Evolutionary conservation across 2,797 vertebrate species (phyloP), one percentile per base, ranked within the genome.

Genomic region (Trachops cirrhosus): DNA sequence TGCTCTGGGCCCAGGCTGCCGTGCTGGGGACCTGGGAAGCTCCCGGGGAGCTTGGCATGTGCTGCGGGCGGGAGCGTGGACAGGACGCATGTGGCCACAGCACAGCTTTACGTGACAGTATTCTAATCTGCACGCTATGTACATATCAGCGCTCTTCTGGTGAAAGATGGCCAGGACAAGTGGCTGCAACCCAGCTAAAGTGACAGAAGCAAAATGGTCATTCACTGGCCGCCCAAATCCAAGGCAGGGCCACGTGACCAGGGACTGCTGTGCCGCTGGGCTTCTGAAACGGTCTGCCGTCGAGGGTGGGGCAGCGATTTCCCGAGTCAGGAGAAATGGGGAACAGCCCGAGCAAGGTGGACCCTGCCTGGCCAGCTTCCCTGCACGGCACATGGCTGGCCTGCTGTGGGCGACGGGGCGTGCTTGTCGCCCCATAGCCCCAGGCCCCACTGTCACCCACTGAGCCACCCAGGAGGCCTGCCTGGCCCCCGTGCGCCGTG

Each of bases 401-500:
- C 16, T 21, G 26, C 54, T 26, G 14, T 80, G 71, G 71, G 7
- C 1, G 19, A 0, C 3, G 48, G 62, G 44, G 18, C 8, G 10
- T 15, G 26, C 62, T 46, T 14, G 90, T 62, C 1, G 4, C 50
- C 41, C 29, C 16, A 37, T 67, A 82, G 41, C 15, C 50, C 41
- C 75, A n/a, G 77, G 48, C 29, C 22, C 22, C 5, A 1, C 18
- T 1, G 29, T 44, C 9, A 9, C 5, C 52, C 16, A 4, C 57
- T 41, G 48, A 57, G 73, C 41, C 50, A 21, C 19, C 34, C 3
- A 19, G 32, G 34, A 54, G 44, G 37, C 15, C 62, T 6, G 41
- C 50, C 82, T 50, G 70, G 14, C 11, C 4, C 2, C 1, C 0
- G 4, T 14, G 22, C 1, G 0, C 21, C 3, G 0, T 10, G 48